Base-by-base conservation (phyloP, 64 coral and sea anemone species). In the Montipora sp. region DNA sequence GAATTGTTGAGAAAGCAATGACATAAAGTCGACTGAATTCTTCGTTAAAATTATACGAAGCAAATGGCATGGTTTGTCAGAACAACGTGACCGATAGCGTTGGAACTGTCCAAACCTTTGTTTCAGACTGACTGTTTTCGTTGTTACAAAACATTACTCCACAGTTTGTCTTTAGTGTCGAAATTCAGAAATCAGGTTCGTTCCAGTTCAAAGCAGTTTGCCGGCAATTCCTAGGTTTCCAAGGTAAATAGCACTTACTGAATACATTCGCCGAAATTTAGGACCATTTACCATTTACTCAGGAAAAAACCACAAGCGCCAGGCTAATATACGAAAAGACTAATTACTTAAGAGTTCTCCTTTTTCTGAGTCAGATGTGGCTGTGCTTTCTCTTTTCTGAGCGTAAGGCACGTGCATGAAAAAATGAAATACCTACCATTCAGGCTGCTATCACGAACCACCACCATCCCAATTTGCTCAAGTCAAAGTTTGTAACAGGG, bases 401-500 rank as follows among this genome's bases (percentile, higher is more conserved):
- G 80, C 16, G 5, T 82, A 44, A 36, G 15, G 14, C 80, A 63
- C 80, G 82, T 50, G 63, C 44, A 18, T 67, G 27, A 63, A 18
- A 22, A 84, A 50, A 3, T 2, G 44, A 83, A 18, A 68, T 8
- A 67, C 80, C 80, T 85, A 85, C 82, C 82, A 67, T 36, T 6
- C 15, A 2, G 36, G 36, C 36, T 36, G 36, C 36, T 36, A 36
- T 55, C 6, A 55, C 51, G 10, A 55, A 55, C 51, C 51, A 55
- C 10, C 51, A 7, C 10, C 51, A 55, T 5, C 51, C 2, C 51
- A 36, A 55, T 63, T 63, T 63, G 8, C 60, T 63, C 60, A 7
- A 63, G 8, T 12, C 3, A 63, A 63, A 63, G 60, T 19, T 72
- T 43, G n/a, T 10, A 46, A 18, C 44, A 61, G 47, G 43, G 7